Conservation (phyloP, 2,113 vertebrate species). For the Poeciliopsis turrubarensis region DNA sequence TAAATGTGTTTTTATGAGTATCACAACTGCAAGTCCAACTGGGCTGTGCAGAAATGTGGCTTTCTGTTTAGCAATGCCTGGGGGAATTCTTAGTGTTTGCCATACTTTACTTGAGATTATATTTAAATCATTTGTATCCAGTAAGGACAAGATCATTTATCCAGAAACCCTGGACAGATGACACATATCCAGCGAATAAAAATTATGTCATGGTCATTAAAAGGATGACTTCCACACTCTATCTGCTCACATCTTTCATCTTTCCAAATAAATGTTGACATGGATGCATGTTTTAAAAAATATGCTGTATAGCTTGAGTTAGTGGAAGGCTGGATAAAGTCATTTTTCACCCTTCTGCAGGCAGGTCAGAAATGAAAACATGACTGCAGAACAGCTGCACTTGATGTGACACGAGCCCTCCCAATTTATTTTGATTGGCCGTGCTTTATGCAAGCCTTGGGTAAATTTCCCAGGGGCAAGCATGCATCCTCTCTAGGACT, state of each 20-base stretch:
- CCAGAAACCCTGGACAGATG: not conserved
- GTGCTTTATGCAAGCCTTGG: conserved; percentile 55
- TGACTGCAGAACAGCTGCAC: conserved; percentile 64
- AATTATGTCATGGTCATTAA: not conserved
- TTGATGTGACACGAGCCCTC: conserved; percentile 62
- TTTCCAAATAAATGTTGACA: too few relatives aligned
- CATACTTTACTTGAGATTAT: not conserved
- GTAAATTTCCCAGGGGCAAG: conserved; percentile 56
- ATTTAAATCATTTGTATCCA: not conserved
- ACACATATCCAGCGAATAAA: not conserved
- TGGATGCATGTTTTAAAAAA: not conserved
- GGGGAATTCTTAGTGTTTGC: not conserved
- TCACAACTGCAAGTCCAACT: not conserved
- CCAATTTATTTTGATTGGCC: conserved; percentile 76
- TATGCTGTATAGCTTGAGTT: not conserved
- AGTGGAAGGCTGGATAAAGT: conserved; percentile 19
- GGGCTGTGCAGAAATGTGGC: too few relatives aligned
- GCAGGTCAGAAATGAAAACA: conserved; percentile 61
- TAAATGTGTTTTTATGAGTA: not conserved
- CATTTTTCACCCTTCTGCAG: conserved; percentile 26
- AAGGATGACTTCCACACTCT: not conserved
- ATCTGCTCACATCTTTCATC: not conserved
- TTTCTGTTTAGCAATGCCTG: not conserved
- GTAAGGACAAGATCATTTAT: not conserved
- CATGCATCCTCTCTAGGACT: conserved; percentile 46